Base-by-base conservation (phyloP, 2,797 vertebrate species). In the Vultur gryphus region DNA sequence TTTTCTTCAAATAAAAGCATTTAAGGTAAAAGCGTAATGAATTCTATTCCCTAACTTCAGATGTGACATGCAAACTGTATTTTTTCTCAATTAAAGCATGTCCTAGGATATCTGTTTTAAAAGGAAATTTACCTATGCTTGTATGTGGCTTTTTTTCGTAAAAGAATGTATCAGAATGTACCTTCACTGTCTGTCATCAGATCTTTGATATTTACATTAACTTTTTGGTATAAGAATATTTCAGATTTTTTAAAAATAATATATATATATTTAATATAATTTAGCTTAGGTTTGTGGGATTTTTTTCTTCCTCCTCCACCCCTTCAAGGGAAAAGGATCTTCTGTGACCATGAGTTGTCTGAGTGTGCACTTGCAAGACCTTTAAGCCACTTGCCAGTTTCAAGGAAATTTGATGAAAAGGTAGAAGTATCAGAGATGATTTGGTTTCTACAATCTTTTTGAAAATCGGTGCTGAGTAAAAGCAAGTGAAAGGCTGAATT, bases 231-330 rank as follows among this genome's bases (percentile, higher is more conserved):
- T 10, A 44, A 9, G 26, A 61, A 37, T 72, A 57, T n/a, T 59
- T 75, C 2, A 49, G 24, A 7, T 16, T 49, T 16, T 49, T 41
- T 6, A 44, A 26, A 31, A 35, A 16, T 19, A 31, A 35, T 28
- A n/a, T 15, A 54, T 19, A 48, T 41, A 16, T 39, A 19, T 39
- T 28, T 52, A 43, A 39, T 24, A 51, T 39, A 18, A 54, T 39
- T 67, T 70, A 46, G 2, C 18, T 91, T 24, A 46, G 4, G 9
- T 64, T 71, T 80, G 1, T 16, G 2, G 9, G 6, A 0, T 2
- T 16, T 54, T 67, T 48, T 49, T 6, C 14, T 83, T 44, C 17
- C 3, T 70, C 12, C 6, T 44, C 25, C 23, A 65, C 3, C 6
- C 1, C 13, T 72, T 51, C n/a, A 55, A 79, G 35, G 8, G n/a